Evolutionary conservation across 2,113 vertebrate genomes (phyloP).

Genomic region (Perca schrenkii): DNA sequence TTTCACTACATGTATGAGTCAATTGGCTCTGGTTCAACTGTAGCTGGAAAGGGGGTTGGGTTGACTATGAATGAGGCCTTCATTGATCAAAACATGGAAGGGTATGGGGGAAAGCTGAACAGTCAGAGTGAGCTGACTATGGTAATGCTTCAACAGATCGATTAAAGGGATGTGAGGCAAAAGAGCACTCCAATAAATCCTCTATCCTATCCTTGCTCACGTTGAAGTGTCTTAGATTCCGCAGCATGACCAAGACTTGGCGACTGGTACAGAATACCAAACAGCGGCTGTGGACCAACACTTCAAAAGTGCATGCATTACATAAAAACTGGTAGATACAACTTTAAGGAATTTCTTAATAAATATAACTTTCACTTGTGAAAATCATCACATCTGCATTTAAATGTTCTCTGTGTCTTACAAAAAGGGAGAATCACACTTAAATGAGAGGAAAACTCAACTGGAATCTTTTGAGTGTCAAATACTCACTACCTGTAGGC

Average conservation of each 20-base stretch:
- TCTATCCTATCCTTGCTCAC: conserved; percentile 39
- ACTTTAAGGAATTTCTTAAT: background rate
- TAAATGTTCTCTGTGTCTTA: background rate
- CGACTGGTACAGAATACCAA: conserved; percentile 43
- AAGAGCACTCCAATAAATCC: conserved; percentile 69
- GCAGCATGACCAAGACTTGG: conserved; percentile 33
- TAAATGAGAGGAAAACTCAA: background rate
- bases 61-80: conserved; percentile 49
- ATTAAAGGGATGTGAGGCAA: conserved; percentile 74
- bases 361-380: background rate
- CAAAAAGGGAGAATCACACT: background rate
- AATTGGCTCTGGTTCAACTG: conserved; percentile 57
- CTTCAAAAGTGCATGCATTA: conserved; percentile 16
- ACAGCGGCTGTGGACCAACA: conserved; percentile 18
- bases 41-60: conserved; percentile 20
- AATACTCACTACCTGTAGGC: background rate
- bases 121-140: conserved; percentile 64
- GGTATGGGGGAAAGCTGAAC: conserved; percentile 20
- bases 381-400: background rate
- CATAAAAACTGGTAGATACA: background rate
- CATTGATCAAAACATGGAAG: conserved; percentile 67
- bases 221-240: conserved; percentile 46
- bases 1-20: conserved; percentile 42
- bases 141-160: conserved; percentile 75
- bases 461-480: background rate